Conservation (phyloP, 2,888 invertebrate species). For the Pristionchus arcanus region DNA sequence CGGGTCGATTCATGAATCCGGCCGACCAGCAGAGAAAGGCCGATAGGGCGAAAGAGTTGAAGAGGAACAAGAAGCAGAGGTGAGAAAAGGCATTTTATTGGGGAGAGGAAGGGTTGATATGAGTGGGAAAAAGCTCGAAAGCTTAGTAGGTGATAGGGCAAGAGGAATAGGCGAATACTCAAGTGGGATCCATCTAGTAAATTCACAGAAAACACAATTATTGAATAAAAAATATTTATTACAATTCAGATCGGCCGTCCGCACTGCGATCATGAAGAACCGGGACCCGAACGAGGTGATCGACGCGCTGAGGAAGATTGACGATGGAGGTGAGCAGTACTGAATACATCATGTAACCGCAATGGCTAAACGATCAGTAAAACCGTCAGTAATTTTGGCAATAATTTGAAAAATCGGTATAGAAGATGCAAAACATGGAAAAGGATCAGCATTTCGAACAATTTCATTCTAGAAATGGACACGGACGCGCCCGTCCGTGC, state of each 20-base stretch:
- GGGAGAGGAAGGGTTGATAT: too few species aligned
- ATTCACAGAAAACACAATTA: too few species aligned
- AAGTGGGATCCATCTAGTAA: too few species aligned
- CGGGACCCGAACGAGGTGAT: slow-evolving; percentile 96
- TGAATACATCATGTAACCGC: too few species aligned
- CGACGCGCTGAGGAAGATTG: slow-evolving; percentile 96
- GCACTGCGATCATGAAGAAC: slow-evolving; percentile 96
- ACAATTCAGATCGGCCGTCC: slow-evolving; percentile 83
- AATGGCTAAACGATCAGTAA: too few species aligned
- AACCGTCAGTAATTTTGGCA: too few species aligned
- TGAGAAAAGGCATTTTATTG: slow-evolving; percentile 85
- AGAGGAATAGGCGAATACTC: too few species aligned
- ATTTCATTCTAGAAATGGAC: slow-evolving; percentile 49
- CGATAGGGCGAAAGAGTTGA: slow-evolving; percentile 85
- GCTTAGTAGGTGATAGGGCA: too few species aligned
- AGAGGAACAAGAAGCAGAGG: slow-evolving; percentile 97
- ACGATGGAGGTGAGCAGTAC: slow-evolving; percentile 97
- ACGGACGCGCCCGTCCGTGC: slow-evolving; percentile 61
- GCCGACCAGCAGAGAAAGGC: slow-evolving; percentile 98
- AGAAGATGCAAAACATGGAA: too few species aligned
- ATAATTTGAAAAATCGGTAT: too few species aligned
- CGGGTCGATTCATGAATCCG: slow-evolving; percentile 99
- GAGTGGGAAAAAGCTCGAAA: too few species aligned
- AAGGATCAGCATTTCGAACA: too few species aligned
- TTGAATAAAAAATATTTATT: background rate